Base-by-base conservation (phyloP, 1,140 invertebrate species). In the Diabrotica virgifera region DNA sequence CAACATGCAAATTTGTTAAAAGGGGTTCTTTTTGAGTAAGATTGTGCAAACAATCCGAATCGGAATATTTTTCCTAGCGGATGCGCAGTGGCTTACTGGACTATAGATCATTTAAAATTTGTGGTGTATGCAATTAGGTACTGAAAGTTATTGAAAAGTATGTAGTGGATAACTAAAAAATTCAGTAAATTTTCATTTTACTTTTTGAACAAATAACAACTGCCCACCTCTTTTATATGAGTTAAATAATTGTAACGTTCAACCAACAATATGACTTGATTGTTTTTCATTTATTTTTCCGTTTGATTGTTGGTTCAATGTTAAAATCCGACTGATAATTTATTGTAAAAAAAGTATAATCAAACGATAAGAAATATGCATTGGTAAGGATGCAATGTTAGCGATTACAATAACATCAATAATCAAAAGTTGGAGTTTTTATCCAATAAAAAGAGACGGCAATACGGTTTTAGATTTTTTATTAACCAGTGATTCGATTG, bases 251-350 rank as follows among this genome's bases (percentile, higher is more conserved):
- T 63, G 52, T 65, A 59, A 65, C 52, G 51, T 65, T 69, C 59
- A 56, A 62, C 59, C 50, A 61, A 38, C 12, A 52, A 46, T 46
- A 10, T 24, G 24, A 24, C 52, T 66, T 65, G 24, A 56, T 61
- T 52, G 36, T 55, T 13, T 65, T 51, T 37, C 36, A 54, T 59
- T 59, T 65, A 37, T 24, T n/a, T 63, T 59, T 35, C 46, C 60
- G 13, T 52, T 24, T 6, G 10, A n/a, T 24, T 51, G 36, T 58
- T 63, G 63, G 56, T 68, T 68, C 53, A 57, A 52, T 61, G 38
- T 65, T 69, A 50, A 37, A 56, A 65, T 65, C 10, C 12, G 62
- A 57, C 62, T 56, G 55, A 63, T 63, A 50, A 53, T 60, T 58
- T 59, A 46, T 13, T 53, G 59, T 8, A 40, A 46, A 54, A 10